These are phyloP conservation scores for Bombus balteatus DNA, from an alignment of 1,140 invertebrate genomes.

Conservation along the genomic window DNA sequence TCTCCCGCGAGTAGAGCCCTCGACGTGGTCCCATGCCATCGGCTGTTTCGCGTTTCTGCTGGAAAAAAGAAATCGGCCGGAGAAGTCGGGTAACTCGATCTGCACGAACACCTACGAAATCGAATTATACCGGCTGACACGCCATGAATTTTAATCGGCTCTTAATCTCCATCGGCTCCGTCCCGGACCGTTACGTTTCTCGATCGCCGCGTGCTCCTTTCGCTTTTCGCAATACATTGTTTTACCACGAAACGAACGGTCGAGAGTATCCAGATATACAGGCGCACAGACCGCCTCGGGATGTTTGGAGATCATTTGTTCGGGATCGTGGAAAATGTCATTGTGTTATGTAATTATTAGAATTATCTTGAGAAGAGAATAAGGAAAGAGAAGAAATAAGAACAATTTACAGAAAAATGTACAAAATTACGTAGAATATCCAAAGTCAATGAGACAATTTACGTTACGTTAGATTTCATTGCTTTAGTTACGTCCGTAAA, in stretches of 20 bases:
- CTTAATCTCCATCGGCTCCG: slow-evolving; percentile 42
- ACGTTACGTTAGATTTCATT: no score
- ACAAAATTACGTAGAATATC: no score
- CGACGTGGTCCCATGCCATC: neutral
- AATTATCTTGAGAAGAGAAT: neutral
- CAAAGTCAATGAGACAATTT: no score
- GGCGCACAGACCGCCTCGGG: neutral
- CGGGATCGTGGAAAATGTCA: neutral
- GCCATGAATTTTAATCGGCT: slow-evolving; percentile 60
- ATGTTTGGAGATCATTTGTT: neutral
- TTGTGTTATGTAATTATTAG: neutral
- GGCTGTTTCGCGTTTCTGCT: neutral
- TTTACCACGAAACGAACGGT: slow-evolving; percentile 6
- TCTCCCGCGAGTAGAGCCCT: neutral
- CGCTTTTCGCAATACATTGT: slow-evolving; percentile 50
- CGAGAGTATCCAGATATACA: neutral
- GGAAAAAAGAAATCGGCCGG: slow-evolving; percentile 29
- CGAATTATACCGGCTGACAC: slow-evolving; percentile 58
- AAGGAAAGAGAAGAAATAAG: no score
- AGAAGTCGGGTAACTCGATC: slow-evolving; percentile 53
- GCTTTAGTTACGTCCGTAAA: no score
- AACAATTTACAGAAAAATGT: no score
- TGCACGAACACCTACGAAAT: slow-evolving; percentile 62
- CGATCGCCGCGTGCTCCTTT: slow-evolving; percentile 40
- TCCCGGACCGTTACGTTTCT: slow-evolving; percentile 31